These are phyloP conservation scores for Pseudolaguvia tuberculata DNA, from an alignment of 2,113 vertebrate genomes.

Conservation along the genomic window DNA sequence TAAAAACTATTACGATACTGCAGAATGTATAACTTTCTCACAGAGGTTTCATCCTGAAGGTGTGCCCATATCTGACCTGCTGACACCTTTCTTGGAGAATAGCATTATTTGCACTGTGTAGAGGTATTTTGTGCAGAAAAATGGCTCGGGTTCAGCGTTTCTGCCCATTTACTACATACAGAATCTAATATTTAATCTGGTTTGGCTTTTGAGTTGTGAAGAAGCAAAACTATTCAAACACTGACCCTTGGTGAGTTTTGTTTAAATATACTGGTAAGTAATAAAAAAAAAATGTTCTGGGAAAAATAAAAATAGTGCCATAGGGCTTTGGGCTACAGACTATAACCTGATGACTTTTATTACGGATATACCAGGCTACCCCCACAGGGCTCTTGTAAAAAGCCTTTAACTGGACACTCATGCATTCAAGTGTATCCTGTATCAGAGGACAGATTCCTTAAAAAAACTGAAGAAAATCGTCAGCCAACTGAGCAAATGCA, in stretches of 20 bases:
- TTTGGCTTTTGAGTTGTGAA: not conserved
- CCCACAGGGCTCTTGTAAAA: too few relatives aligned
- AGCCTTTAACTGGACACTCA: not conserved
- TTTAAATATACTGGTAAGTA: not conserved
- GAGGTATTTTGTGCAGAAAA: not conserved
- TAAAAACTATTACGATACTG: too few relatives aligned
- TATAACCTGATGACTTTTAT: not conserved
- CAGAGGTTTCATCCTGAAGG: not conserved
- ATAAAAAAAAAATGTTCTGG: not conserved
- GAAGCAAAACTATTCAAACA: not conserved
- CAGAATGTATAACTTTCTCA: not conserved
- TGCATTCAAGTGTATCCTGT: not conserved
- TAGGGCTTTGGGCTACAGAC: not conserved
- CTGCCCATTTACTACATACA: not conserved
- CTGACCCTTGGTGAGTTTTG: not conserved
- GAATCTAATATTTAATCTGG: slow-evolving; percentile 1
- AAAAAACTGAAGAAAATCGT: too few relatives aligned
- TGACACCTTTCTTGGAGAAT: not conserved
- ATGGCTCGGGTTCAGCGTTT: not conserved
- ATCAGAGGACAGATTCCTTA: not conserved
- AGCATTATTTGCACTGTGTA: not conserved
- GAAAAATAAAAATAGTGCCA: not conserved
- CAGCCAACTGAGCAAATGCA: slow-evolving; percentile 7
- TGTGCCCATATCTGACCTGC: not conserved
- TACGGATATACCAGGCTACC: not conserved